Evolutionary conservation across 2,888 invertebrate genomes (phyloP), one percentile per base, ranked within the genome.

Genomic region (Drosophila affinis): DNA sequence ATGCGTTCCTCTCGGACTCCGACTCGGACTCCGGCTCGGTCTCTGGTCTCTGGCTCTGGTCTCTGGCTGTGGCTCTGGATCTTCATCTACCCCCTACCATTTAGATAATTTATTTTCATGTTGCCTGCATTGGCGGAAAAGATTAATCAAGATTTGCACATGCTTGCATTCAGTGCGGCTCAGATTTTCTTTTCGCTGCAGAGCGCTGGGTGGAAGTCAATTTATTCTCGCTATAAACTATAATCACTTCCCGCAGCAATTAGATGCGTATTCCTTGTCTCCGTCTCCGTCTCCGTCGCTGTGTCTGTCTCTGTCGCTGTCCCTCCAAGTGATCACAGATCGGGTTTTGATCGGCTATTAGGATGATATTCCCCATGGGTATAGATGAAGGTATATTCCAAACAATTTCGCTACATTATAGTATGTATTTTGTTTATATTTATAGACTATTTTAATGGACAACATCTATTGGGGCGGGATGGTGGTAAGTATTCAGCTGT

Each of bases 131-230:
- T 73, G 83, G 87, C 87, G 83, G 83, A 83, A 83, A 87, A 83
- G 88, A 83, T 83, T 87, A 85, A 85, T 83, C 87, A 87, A 83
- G 83, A 87, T 87, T 87, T 83, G 86, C 86, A 82, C 87, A 85
- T 85, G 83, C 87, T 75, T 82, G 83, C 85, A 54, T 74, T 68
- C 62, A 47, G 58, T 29, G 29, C 29, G 29, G 29, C 29, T 29
- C 29, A 29, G 29, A 44, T 61, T 34, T 54, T 62, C 14, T 34
- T 48, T 44, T 60, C 53, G 60, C 69, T 54, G 32, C 9, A 32
- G 9, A 3, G 32, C 9, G 32, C 32, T 32, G 32, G 32, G 32
- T 65, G 59, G 49, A 72, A 71, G 62, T 64, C 72, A 87, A 82
- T 85, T 78, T 79, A 85, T 85, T 72, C 62, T 79, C 72, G 72